Evolutionary conservation across 1,140 invertebrate genomes (phyloP).

Genomic region (Anoplolepis gracilipes): DNA sequence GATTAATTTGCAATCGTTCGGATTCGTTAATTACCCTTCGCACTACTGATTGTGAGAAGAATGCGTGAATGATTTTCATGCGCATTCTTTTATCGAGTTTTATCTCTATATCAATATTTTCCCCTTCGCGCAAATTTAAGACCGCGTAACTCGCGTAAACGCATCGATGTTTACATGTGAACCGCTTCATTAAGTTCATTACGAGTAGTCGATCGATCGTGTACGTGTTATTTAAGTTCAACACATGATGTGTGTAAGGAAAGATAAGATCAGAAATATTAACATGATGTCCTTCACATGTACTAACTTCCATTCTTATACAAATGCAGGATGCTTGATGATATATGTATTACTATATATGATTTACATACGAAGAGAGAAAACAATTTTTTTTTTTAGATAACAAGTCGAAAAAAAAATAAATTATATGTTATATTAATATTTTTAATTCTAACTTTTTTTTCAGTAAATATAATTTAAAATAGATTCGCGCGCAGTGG

Average conservation of each 20-base stretch:
- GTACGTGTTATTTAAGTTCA: constrained; percentile 41
- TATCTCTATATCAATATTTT: not conserved
- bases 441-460: not conserved
- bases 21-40: not conserved
- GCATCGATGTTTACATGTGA: constrained; percentile 28
- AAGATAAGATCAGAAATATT: constrained; percentile 44
- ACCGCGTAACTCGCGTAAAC: not conserved
- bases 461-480: not conserved
- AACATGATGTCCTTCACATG: not conserved
- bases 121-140: constrained; percentile 17
- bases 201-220: constrained; percentile 45
- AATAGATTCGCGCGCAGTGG: not conserved
- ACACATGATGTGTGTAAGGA: constrained; percentile 32
- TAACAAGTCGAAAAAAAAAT: too few species aligned
- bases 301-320: not conserved
- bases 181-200: constrained; percentile 40
- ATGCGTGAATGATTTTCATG: not conserved
- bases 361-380: not conserved
- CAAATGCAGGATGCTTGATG: not conserved
- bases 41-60: not conserved
- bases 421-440: not conserved
- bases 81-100: not conserved
- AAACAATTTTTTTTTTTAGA: not conserved
- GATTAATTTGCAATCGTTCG: too few species aligned
- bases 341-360: too few species aligned